phyloP scores from a whole-genome alignment of 2,888 invertebrate genomes.

The Eutolmus rufibarbis region DNA sequence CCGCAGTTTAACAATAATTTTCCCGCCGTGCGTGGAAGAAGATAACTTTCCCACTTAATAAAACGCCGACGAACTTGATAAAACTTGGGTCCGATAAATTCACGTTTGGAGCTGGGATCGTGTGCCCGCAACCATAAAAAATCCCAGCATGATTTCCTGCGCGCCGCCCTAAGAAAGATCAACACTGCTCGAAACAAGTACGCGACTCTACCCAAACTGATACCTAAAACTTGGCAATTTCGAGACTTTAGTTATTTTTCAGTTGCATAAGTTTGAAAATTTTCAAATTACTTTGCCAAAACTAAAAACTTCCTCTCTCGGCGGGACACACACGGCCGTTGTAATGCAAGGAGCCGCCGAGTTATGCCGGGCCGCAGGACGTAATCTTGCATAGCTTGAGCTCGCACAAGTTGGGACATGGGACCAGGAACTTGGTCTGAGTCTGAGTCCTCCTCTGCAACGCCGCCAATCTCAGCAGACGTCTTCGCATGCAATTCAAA shows the following conservation, averaged over 20 bases:
- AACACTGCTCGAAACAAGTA: neutral
- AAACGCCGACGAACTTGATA: neutral
- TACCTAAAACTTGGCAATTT: neutral
- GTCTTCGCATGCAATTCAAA: neutral
- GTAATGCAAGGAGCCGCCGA: neutral
- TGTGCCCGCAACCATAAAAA: neutral
- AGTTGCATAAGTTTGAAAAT: constrained; percentile 13
- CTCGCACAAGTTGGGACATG: neutral
- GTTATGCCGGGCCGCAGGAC: neutral
- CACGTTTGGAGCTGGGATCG: neutral
- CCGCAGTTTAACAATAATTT: neutral
- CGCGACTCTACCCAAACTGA: neutral
- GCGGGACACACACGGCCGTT: neutral
- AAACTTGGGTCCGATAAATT: constrained; percentile 3
- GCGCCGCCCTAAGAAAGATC: neutral
- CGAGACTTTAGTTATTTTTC: constrained; percentile 8
- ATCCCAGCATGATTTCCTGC: neutral
- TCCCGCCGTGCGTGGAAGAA: neutral
- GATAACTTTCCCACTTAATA: neutral
- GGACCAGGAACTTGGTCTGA: neutral
- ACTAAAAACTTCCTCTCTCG: constrained; percentile 27
- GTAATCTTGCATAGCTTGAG: neutral
- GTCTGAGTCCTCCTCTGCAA: neutral
- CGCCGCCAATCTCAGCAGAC: neutral
- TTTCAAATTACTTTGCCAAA: constrained; percentile 27